A percentile compares a stretch with the other conserved stretches of the same genome.
Conservation (phyloP, 1,140 invertebrate genomes). For the Phenacoccus solenopsis region DNA sequence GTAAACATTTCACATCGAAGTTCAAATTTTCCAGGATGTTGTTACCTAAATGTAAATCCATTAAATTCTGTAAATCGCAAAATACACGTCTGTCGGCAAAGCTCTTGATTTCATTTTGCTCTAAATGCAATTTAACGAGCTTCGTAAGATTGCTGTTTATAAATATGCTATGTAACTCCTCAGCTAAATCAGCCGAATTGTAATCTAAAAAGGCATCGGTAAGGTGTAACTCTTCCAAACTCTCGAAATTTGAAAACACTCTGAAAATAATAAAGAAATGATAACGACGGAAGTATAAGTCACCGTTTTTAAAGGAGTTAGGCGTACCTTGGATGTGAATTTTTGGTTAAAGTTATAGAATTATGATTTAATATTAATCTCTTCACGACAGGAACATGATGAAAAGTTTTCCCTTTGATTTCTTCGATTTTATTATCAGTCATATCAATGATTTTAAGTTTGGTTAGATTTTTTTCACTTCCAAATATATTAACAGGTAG, state of each 20-base stretch:
- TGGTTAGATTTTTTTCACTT: slow-evolving; percentile 38
- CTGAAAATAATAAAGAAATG: slow-evolving; percentile 31
- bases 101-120: slow-evolving; percentile 60
- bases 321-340: slow-evolving; percentile 44
- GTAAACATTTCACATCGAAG: slow-evolving; percentile 53
- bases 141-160: slow-evolving; percentile 51
- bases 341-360: slow-evolving; percentile 46
- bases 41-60: slow-evolving; percentile 55
- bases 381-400: slow-evolving; percentile 55
- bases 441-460: slow-evolving; percentile 58
- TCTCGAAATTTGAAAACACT: slow-evolving; percentile 64
- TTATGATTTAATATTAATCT: slow-evolving; percentile 64
- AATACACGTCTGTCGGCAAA: slow-evolving; percentile 53
- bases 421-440: slow-evolving; percentile 59
- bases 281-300: background rate
- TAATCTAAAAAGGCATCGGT: slow-evolving; percentile 59
- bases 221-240: slow-evolving; percentile 55
- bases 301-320: background rate
- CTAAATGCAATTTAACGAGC: slow-evolving; percentile 57
- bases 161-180: slow-evolving; percentile 58
- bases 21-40: slow-evolving; percentile 46
- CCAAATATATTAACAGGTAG: slow-evolving; percentile 63
- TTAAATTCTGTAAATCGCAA: slow-evolving; percentile 51
- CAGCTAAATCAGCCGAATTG: slow-evolving; percentile 45
- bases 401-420: slow-evolving; percentile 63